Base-by-base conservation (phyloP, 2,888 invertebrate species). In the Tolmerus cingulatus region DNA sequence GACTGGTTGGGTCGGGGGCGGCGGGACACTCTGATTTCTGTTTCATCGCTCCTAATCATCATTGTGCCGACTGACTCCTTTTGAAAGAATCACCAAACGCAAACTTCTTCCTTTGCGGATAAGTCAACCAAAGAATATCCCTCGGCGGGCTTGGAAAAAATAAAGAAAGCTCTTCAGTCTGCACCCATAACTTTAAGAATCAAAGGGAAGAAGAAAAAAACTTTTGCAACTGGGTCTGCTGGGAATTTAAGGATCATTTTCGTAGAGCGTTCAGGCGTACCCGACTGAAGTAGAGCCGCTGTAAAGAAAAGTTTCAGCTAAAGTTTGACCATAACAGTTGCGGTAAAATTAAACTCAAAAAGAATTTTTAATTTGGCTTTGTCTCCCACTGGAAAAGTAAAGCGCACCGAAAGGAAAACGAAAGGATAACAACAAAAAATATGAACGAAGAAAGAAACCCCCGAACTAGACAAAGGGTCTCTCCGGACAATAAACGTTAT, bases 321-420 rank as follows among this genome's bases (percentile, higher is more conserved):
- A 82, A 82, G 82, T 82, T 82, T 82, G 57, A 82, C 82, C 57
- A 82, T 66, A 82, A 82, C 82, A 82, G 82, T 82, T 82, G 81
- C 81, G 87, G 86, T 86, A 74, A 86, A 87, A 86, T 87, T 87
- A 87, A 87, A 87, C 86, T 86, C 43, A 74, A 81, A 82, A 78
- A 77, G 86, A 87, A 81, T 86, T 87, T 87, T 87, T 87, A 87
- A 87, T 87, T 87, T 87, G 37, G 82, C 66, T 86, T 78, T 86
- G 78, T 86, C 78, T 55, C 74, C 86, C 86, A 37, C 66, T 86
- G 78, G 55, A 78, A 78, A 86, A 78, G 27, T 37, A 77, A 86
- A 46, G 82, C 27, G 57, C 55, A 82, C 51, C 82, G 19, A 66
- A 23, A 82, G 66, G 51, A 34, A 82, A 82, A 82, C 55, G 57